These are phyloP conservation scores for Ptiloglossa arizonensis DNA, from an alignment of 1,140 invertebrate genomes.

Conservation along the genomic window DNA sequence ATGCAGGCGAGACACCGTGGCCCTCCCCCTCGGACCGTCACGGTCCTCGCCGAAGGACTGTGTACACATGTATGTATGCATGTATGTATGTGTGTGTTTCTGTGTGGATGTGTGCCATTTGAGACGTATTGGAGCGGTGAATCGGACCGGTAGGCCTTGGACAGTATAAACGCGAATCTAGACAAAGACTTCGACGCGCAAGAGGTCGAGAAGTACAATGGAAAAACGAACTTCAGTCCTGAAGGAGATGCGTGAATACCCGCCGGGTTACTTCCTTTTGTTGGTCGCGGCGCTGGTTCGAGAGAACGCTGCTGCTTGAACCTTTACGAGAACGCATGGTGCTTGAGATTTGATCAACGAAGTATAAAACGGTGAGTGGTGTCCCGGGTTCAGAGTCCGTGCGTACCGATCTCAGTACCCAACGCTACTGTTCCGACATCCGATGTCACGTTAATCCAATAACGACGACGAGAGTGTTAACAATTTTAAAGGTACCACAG, in stretches of 20 bases:
- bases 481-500: too few species aligned
- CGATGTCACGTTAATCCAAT: too few species aligned
- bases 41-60: too few species aligned
- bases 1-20: too few species aligned
- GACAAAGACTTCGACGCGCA: slow-evolving; percentile 56
- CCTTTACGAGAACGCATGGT: slow-evolving; percentile 30
- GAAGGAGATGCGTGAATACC: slow-evolving; percentile 52
- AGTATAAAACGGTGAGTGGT: slow-evolving; percentile 36
- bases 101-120: neutral
- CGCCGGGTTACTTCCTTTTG: slow-evolving; percentile 14
- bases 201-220: slow-evolving; percentile 37
- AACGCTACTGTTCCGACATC: neutral
- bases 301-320: slow-evolving; percentile 38
- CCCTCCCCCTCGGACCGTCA: too few species aligned
- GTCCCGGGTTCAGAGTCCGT: slow-evolving; percentile 9
- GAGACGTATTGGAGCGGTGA: slow-evolving; percentile 39
- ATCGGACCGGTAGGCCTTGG: slow-evolving; percentile 65
- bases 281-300: neutral
- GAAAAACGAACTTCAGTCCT: slow-evolving; percentile 45
- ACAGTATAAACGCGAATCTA: slow-evolving; percentile 60
- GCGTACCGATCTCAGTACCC: slow-evolving; percentile 17
- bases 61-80: neutral
- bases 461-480: too few species aligned
- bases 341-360: neutral
- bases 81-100: slow-evolving; percentile 2